These are phyloP conservation scores for Lepidocolaptes lacrymiger DNA, from an alignment of 2,797 vertebrate species.

Conservation along the genomic window DNA sequence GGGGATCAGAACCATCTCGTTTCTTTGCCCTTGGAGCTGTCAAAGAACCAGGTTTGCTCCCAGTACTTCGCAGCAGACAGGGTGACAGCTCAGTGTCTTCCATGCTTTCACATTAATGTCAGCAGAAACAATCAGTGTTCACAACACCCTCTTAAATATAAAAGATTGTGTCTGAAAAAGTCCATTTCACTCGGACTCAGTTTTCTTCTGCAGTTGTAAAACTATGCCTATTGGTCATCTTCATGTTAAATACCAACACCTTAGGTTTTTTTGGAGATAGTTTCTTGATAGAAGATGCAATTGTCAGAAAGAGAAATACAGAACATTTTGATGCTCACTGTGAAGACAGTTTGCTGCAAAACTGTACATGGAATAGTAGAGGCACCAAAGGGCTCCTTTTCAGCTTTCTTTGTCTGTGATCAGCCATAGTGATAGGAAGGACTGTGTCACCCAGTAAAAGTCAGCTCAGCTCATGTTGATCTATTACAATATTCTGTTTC, in stretches of 20 bases:
- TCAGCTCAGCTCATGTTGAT: neutral
- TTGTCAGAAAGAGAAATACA: neutral
- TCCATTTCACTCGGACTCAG: neutral
- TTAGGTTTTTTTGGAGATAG: neutral
- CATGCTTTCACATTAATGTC: neutral
- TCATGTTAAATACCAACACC: neutral
- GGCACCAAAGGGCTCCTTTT: neutral
- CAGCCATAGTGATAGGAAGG: neutral
- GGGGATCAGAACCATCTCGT: neutral
- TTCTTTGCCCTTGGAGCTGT: neutral
- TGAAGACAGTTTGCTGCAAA: neutral
- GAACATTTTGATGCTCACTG: neutral
- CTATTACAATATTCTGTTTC: neutral
- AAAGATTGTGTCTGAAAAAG: neutral
- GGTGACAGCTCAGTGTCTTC: neutral
- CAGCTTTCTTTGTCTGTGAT: neutral
- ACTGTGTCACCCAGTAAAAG: neutral
- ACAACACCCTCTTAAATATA: neutral
- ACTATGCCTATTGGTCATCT: neutral
- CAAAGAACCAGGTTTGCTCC: neutral
- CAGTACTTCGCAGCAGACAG: neutral
- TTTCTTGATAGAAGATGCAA: neutral
- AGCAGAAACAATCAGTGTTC: neutral
- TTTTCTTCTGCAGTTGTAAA: neutral
- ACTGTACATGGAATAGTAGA: neutral